These are phyloP conservation scores for Bombyx huttoni DNA, from an alignment of 2,888 invertebrate species.

Conservation along the genomic window DNA sequence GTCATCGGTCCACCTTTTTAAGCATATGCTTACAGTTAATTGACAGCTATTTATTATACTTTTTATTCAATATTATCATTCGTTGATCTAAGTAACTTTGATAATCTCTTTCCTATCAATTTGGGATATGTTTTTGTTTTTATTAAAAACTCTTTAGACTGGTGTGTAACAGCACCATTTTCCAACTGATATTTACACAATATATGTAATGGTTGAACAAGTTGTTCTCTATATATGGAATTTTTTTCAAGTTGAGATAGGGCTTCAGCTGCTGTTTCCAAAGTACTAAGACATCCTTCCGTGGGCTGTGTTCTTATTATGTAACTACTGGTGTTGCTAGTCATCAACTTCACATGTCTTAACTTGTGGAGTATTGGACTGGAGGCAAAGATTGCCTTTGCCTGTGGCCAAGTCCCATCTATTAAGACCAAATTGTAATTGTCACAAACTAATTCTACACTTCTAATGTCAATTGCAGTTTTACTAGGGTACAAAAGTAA, in stretches of 20 bases:
- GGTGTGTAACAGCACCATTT: slow-evolving; percentile 94
- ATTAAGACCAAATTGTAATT: slow-evolving; percentile 86
- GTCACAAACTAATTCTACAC: slow-evolving; percentile 44
- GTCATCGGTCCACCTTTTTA: too few relatives aligned
- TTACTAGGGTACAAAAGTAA: slow-evolving; percentile 86
- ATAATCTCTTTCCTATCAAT: slow-evolving; percentile 82
- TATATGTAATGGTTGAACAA: slow-evolving; percentile 85
- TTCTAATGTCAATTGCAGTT: slow-evolving; percentile 78
- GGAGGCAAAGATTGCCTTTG: slow-evolving; percentile 90
- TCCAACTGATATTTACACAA: slow-evolving; percentile 89
- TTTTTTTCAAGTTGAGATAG: slow-evolving; percentile 83
- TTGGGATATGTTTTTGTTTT: slow-evolving; percentile 86
- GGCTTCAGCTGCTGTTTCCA: slow-evolving; percentile 88
- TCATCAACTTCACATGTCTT: slow-evolving; percentile 85
- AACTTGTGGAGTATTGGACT: slow-evolving; percentile 82
- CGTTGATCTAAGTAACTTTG: slow-evolving; percentile 50
- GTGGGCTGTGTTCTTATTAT: slow-evolving; percentile 95
- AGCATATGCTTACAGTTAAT: too few relatives aligned
- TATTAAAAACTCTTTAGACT: slow-evolving; percentile 91
- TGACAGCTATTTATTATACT: not conserved
- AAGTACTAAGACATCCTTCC: slow-evolving; percentile 90
- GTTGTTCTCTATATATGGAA: slow-evolving; percentile 73
- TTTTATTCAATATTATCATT: slow-evolving; percentile 23
- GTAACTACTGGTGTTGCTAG: slow-evolving; percentile 83
- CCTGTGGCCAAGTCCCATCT: slow-evolving; percentile 97